These are phyloP conservation scores for Amphiduros pacificus DNA, from an alignment of 2,888 invertebrate genomes.

Conservation along the genomic window DNA sequence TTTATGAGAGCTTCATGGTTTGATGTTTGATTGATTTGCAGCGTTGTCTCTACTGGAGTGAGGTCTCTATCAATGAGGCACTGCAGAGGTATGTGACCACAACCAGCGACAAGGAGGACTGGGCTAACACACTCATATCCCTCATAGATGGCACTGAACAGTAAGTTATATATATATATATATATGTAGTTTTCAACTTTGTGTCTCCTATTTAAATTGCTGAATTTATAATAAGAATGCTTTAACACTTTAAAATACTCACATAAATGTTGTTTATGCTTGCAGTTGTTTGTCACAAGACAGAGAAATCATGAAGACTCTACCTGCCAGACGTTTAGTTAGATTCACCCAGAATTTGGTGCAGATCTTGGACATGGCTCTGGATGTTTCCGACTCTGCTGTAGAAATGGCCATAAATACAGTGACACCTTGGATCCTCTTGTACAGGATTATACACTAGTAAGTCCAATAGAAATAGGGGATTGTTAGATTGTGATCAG, in stretches of 20 bases:
- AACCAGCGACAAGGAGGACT: slow-evolving; percentile 54
- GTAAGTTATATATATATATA: slow-evolving; percentile 27
- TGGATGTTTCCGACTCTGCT: slow-evolving; percentile 71
- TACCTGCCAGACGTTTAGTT: slow-evolving; percentile 67
- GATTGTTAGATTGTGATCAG: too few species aligned
- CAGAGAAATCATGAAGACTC: slow-evolving; percentile 19
- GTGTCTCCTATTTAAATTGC: neutral
- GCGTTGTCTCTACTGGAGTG: slow-evolving; percentile 69
- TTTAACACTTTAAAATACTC: neutral
- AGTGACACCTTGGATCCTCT: slow-evolving; percentile 79
- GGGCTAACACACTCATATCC: slow-evolving; percentile 63
- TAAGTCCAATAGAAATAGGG: neutral
- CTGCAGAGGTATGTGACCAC: slow-evolving; percentile 64
- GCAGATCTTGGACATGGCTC: slow-evolving; percentile 75
- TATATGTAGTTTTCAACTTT: neutral
- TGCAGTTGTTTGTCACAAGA: slow-evolving; percentile 15
- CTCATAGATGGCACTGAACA: slow-evolving; percentile 54
- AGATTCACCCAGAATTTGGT: slow-evolving; percentile 76
- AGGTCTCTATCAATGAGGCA: slow-evolving; percentile 75
- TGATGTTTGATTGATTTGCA: slow-evolving; percentile 20
- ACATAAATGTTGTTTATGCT: neutral
- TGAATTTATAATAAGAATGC: neutral
- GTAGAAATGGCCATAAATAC: slow-evolving; percentile 71
- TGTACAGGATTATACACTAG: slow-evolving; percentile 65
- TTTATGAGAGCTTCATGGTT: too few species aligned